Evolutionary conservation across 35 echinoderm and acorn worm species (phyloP).

Genomic region (Heliocidaris tuberculata): DNA sequence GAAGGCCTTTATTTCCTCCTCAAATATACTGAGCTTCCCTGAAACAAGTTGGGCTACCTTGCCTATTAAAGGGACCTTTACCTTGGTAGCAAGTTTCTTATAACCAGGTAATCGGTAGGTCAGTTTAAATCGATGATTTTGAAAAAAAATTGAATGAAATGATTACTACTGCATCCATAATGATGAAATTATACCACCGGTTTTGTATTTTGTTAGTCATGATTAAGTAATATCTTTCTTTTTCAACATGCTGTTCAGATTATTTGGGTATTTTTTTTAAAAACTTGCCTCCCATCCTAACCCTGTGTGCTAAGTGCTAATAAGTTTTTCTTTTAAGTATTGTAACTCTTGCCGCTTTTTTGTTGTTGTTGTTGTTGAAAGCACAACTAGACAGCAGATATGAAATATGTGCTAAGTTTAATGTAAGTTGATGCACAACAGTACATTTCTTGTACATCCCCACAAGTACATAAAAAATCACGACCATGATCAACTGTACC

Average conservation of each 20-base stretch:
- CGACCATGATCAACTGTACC: no score
- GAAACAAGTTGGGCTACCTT: no score
- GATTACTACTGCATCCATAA: no score
- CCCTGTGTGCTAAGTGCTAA: slow-evolving; percentile 16
- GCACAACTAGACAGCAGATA: neutral
- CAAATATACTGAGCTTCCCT: no score
- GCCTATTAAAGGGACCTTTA: no score
- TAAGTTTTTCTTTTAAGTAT: neutral
- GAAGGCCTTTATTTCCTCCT: no score
- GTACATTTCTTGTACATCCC: neutral
- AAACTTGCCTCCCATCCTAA: neutral
- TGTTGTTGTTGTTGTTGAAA: no score
- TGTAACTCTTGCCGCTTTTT: neutral
- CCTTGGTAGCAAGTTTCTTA: no score
- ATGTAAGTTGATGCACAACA: neutral
- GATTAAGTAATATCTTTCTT: neutral
- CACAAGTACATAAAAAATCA: neutral
- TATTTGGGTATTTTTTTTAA: neutral
- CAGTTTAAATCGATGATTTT: no score
- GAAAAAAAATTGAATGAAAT: no score
- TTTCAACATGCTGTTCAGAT: neutral
- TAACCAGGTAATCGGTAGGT: no score
- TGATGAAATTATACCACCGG: neutral
- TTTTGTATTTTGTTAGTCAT: neutral
- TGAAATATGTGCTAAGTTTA: neutral